Percentiles rank a stretch among this genome's conserved stretches.
Evolutionary conservation across 2,113 vertebrate genomes (phyloP).

Genomic region (Nyctereutes procyonoides): DNA sequence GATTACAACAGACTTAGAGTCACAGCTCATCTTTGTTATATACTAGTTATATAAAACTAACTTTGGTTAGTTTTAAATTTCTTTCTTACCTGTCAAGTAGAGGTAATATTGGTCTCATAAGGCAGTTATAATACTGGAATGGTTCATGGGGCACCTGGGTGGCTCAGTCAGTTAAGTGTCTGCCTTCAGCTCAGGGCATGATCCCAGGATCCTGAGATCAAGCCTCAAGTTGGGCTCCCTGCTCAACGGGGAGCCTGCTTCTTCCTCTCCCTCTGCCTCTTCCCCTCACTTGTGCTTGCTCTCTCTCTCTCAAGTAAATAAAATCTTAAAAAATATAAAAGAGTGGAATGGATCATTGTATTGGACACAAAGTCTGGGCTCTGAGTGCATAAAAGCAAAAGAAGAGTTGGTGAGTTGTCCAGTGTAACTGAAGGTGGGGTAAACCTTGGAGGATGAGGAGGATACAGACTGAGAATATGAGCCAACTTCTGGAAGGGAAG

Average conservation of each 20-base stretch:
- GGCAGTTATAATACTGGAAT: background rate
- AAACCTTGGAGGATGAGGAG: background rate
- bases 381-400: background rate
- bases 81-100: background rate
- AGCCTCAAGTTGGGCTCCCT: background rate
- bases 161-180: background rate
- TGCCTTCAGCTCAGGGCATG: background rate
- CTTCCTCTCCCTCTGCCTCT: background rate
- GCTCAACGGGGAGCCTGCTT: background rate
- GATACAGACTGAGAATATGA: background rate
- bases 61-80: background rate
- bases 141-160: background rate
- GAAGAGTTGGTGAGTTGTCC: background rate
- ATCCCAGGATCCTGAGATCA: fast-evolving
- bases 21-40: background rate
- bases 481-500: background rate
- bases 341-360: background rate
- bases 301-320: background rate
- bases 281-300: background rate
- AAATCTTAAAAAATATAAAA: background rate
- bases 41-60: background rate
- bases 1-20: background rate
- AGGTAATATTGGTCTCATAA: background rate
- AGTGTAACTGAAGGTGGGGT: background rate
- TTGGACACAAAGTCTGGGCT: background rate